Percentiles rank a stretch among this genome's conserved stretches.
phyloP scores from a whole-genome alignment of 2,113 vertebrate genomes.

The Elanus axillaris region DNA sequence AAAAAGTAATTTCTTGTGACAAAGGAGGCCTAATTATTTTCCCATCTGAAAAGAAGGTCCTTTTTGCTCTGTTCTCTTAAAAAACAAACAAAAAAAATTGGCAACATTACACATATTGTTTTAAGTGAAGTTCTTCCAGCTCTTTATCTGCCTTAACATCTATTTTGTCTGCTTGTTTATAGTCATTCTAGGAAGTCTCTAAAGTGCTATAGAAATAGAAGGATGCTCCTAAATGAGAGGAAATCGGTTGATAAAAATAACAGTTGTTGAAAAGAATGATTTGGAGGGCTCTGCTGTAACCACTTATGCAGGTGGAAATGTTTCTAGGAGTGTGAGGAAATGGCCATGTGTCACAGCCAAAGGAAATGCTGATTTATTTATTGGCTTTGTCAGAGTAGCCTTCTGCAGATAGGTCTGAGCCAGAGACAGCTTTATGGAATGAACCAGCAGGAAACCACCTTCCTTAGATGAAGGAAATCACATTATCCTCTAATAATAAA shows the following conservation, averaged over 20 bases:
- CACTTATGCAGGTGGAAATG: not conserved
- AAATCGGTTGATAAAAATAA: conserved; percentile 29
- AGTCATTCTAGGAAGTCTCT: not conserved
- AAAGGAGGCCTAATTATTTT: not conserved
- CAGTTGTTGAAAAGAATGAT: not conserved
- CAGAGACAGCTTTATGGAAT: not conserved
- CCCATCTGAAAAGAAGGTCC: not conserved
- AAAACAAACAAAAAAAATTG: not conserved
- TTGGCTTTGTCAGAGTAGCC: not conserved
- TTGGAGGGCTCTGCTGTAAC: not conserved
- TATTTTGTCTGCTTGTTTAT: conserved; percentile 23
- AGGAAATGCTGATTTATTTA: conserved; percentile 54
- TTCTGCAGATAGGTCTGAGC: conserved; percentile 1
- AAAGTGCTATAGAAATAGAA: conserved; percentile 32
- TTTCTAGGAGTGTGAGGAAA: conserved; percentile 36
- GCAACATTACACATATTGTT: not conserved
- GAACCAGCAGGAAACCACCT: not conserved
- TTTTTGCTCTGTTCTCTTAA: not conserved
- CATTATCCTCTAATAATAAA: not conserved
- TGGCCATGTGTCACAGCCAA: not conserved
- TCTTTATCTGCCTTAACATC: not conserved
- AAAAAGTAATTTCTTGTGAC: not conserved
- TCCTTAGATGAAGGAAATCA: not conserved
- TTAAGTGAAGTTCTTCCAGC: not conserved
- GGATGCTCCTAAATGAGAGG: not conserved